phyloP scores from a whole-genome alignment of 2,888 invertebrate genomes.

The Nemurella pictetii region DNA sequence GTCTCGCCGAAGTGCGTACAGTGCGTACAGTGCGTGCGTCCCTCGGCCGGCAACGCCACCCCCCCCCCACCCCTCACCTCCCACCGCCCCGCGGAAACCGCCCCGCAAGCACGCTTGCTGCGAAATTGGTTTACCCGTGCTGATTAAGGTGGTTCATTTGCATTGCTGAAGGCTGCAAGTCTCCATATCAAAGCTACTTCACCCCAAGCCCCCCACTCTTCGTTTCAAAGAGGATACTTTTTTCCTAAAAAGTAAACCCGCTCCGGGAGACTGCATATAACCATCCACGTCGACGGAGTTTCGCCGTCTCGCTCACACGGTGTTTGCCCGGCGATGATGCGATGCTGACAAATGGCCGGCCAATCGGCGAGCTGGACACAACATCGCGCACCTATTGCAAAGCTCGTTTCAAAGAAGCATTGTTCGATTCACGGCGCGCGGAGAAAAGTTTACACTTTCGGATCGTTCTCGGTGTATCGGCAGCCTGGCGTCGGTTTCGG shows the following conservation, averaged over 20 bases:
- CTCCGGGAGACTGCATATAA: constrained; percentile 18
- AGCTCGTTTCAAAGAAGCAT: not conserved
- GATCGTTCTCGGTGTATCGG: not conserved
- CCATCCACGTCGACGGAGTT: not conserved
- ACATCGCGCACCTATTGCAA: constrained; percentile 8
- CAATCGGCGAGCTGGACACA: not conserved
- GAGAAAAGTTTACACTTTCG: constrained; percentile 4
- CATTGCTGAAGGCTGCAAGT: constrained; percentile 28
- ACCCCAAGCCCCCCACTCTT: constrained; percentile 11
- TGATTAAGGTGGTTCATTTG: constrained; percentile 31
- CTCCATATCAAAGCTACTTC: constrained; percentile 28
- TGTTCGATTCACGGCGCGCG: not conserved
- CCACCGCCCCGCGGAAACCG: not conserved
- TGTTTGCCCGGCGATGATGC: not conserved
- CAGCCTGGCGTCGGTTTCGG: not conserved
- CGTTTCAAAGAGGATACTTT: constrained; percentile 27
- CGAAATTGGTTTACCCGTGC: constrained; percentile 27
- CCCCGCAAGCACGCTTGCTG: constrained; percentile 2
- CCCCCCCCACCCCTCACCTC: no score
- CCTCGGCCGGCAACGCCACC: no score
- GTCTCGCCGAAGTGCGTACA: not conserved
- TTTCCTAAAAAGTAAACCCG: constrained; percentile 2
- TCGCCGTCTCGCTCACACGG: not conserved
- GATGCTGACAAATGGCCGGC: not conserved
- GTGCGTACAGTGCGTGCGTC: not conserved